Base-by-base conservation (phyloP, 2,888 invertebrate genomes). In the Phania funesta region DNA sequence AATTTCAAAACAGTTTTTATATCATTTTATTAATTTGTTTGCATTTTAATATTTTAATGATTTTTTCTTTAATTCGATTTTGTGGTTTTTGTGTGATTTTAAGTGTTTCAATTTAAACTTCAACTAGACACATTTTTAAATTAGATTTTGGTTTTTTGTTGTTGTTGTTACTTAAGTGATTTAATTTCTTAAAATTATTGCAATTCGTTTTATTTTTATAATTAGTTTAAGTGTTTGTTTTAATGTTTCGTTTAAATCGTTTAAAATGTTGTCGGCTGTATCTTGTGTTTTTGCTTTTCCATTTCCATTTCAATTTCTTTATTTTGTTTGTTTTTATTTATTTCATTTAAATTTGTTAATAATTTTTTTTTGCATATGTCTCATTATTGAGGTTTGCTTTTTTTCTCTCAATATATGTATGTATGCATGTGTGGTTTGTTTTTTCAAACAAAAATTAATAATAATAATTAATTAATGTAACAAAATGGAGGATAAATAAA, bases 11-110 rank as follows among this genome's bases (percentile, higher is more conserved):
- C 67, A 74, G 74, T 80, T 84, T 83, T 82, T 5, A 68, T 80
- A 81, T 80, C 70, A 80, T 86, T 83, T 56, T 83, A n/a, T 80
- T 68, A 83, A 80, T 76, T 77, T 84, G 85, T 85, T 38, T 60
- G 20, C 52, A 86, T 88, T 85, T 86, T 86, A 85, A 86, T 86
- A 87, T 85, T 84, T 80, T 83, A 87, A 87, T 86, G 85, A 85
- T 84, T 74, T 67, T 68, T 48, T 56, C 8, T 82, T 54, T 8
- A 74, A 26, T 58, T 64, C 65, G 80, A 38, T 71, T 65, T 65
- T 38, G 24, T 44, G 41, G 29, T 29, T 48, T 68, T 60, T 75
- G 50, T 83, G 78, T 83, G 71, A 62, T 75, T 83, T 70, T 64
- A 71, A 58, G 80, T 81, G 68, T 80, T 80, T 73, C 74, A 81